phyloP scores from a whole-genome alignment of 2,888 invertebrate species.

The Torymus tubicola region DNA sequence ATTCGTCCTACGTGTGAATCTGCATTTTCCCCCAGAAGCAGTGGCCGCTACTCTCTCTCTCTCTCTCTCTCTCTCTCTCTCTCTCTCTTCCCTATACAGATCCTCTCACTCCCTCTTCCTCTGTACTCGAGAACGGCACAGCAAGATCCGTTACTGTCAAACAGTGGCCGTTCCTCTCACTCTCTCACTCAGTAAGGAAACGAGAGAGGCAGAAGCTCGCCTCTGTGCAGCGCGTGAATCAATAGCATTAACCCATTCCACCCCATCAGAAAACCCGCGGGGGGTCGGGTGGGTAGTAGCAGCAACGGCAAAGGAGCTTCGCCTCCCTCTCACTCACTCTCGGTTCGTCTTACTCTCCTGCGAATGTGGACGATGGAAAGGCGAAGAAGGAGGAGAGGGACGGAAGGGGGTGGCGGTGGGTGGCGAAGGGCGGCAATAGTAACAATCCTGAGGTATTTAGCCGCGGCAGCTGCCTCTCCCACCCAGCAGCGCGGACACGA shows the following conservation, averaged over 20 bases:
- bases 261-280: slow-evolving; percentile 70
- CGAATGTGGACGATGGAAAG: slow-evolving; percentile 60
- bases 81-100: no score
- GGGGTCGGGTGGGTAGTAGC: slow-evolving; percentile 60
- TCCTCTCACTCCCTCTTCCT: slow-evolving; percentile 3
- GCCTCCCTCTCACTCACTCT: slow-evolving; percentile 13
- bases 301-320: slow-evolving; percentile 59
- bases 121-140: slow-evolving; percentile 33
- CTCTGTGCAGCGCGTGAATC: slow-evolving; percentile 73
- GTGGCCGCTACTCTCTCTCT: slow-evolving; percentile 38
- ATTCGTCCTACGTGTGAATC: slow-evolving; percentile 43
- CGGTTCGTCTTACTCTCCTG: slow-evolving; percentile 40
- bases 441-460: slow-evolving; percentile 77
- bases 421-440: slow-evolving; percentile 71
- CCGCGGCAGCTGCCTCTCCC: slow-evolving; percentile 65
- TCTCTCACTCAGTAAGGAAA: slow-evolving; percentile 22
- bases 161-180: slow-evolving; percentile 67
- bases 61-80: no score
- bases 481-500: slow-evolving; percentile 17
- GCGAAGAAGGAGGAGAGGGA: slow-evolving; percentile 52
- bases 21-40: slow-evolving; percentile 47
- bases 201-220: slow-evolving; percentile 3
- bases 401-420: background rate
- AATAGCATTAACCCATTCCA: slow-evolving; percentile 77
- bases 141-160: slow-evolving; percentile 75